Conservation (phyloP, 2,113 vertebrate genomes). For the Sapajus apella region DNA sequence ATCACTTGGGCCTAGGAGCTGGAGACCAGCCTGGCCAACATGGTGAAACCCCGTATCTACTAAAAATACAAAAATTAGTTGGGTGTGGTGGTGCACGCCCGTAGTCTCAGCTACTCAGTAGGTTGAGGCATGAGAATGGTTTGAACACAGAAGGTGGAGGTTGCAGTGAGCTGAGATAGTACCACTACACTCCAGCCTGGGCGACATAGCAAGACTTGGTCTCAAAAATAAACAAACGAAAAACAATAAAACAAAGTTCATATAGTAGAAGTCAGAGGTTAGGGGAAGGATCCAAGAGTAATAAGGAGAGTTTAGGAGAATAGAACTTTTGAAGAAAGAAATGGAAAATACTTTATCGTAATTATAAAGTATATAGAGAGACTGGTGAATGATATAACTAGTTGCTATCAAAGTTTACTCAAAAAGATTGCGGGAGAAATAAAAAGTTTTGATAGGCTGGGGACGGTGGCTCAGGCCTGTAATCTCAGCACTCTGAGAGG, state of each 20-base stretch:
- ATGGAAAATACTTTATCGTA: not conserved
- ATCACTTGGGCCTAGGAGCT: too few species aligned
- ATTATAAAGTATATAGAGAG: not conserved
- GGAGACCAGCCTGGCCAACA: too few species aligned
- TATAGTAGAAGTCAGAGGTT: not conserved
- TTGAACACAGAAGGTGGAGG: too few species aligned
- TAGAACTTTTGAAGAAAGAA: slow-evolving; percentile 16
- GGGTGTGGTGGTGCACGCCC: too few species aligned
- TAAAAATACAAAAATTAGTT: too few species aligned
- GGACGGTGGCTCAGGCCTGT: not conserved
- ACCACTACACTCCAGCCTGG: too few species aligned
- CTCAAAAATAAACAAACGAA: too few species aligned
- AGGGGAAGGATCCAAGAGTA: not conserved
- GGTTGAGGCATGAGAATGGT: too few species aligned
- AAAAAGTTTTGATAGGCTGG: not conserved
- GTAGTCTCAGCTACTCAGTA: too few species aligned
- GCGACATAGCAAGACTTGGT: too few species aligned
- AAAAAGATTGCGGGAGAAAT: not conserved
- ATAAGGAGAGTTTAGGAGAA: not conserved
- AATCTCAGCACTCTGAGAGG: not conserved
- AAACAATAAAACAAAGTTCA: not conserved
- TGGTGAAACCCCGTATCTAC: too few species aligned
- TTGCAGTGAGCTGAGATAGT: too few species aligned
- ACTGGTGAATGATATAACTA: slow-evolving; percentile 4
- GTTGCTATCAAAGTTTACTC: not conserved